Conservation (phyloP, 2,797 vertebrate species). For the Sebastes umbrosus region DNA sequence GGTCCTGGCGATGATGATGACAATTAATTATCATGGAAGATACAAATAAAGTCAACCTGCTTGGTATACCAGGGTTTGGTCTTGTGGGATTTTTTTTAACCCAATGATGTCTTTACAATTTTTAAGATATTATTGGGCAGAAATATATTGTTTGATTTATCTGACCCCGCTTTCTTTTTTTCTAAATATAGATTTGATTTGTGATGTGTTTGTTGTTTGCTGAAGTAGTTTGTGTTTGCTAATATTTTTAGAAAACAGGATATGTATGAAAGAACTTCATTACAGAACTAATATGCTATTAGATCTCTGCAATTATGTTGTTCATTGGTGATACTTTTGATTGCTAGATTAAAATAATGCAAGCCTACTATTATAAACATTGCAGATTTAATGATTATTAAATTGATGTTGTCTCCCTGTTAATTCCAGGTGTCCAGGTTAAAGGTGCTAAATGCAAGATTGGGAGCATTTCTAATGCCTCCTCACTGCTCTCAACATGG, state of each 20-base stretch:
- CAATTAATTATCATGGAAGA: slow-evolving; percentile 66
- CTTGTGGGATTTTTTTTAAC: slow-evolving; percentile 29
- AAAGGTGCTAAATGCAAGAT: too few species aligned
- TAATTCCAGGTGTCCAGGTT: neutral
- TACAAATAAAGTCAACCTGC: slow-evolving; percentile 75
- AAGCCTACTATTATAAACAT: neutral
- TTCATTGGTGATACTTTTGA: neutral
- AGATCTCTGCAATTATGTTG: neutral
- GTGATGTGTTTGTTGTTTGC: neutral
- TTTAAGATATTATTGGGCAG: neutral
- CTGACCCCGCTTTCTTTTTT: neutral
- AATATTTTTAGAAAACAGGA: neutral
- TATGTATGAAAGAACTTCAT: neutral
- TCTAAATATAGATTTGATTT: neutral
- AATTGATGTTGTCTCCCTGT: neutral
- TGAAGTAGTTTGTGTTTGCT: neutral
- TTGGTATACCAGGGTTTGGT: slow-evolving; percentile 55
- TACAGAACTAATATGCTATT: neutral
- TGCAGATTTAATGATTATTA: neutral
- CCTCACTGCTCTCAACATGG: too few species aligned
- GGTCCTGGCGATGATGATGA: slow-evolving; percentile 59
- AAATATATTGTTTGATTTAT: neutral
- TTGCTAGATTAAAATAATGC: neutral
- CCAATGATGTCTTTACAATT: neutral
- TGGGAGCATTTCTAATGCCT: too few species aligned